These are phyloP conservation scores for Crematogaster levior DNA, from an alignment of 2,888 invertebrate genomes.

Conservation along the genomic window DNA sequence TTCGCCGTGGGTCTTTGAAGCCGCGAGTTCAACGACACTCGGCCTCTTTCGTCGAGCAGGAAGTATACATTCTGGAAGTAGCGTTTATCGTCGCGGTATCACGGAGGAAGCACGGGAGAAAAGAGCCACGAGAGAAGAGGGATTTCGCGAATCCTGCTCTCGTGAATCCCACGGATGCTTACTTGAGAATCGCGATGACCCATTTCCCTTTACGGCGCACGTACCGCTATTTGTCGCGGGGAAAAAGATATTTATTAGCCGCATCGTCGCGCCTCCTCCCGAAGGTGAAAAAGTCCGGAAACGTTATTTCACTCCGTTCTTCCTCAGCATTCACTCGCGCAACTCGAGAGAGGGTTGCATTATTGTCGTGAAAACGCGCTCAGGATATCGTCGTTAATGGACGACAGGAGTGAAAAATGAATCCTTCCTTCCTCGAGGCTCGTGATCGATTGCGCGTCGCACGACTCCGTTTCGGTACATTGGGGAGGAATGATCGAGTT, in stretches of 20 bases:
- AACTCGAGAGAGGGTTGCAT: conserved; percentile 22
- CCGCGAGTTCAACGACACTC: conserved; percentile 59
- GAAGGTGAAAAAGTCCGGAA: conserved; percentile 19
- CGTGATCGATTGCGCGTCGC: conserved; percentile 45
- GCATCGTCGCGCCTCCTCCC: background rate
- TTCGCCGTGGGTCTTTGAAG: conserved; percentile 65
- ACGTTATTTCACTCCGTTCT: background rate
- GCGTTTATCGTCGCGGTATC: conserved; percentile 35
- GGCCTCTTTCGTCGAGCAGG: conserved; percentile 38
- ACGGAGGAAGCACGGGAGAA: background rate
- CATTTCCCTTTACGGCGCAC: conserved; percentile 10
- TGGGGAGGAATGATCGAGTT: conserved; percentile 44
- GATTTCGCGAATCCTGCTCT: background rate
- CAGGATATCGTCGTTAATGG: conserved; percentile 49
- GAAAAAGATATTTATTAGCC: conserved; percentile 21
- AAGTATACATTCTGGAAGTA: conserved; percentile 63
- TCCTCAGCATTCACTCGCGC: conserved; percentile 11
- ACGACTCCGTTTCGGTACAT: conserved; percentile 22
- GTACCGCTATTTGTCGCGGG: conserved; percentile 12
- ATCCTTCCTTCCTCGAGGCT: conserved; percentile 19
- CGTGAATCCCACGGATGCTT: background rate
- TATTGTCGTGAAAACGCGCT: conserved; percentile 32
- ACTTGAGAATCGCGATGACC: background rate
- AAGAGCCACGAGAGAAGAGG: background rate
- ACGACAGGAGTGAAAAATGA: conserved; percentile 43